Evolutionary conservation across 1,140 invertebrate genomes (phyloP), one percentile per base, ranked within the genome.

Genomic region (Polyergus mexicanus): DNA sequence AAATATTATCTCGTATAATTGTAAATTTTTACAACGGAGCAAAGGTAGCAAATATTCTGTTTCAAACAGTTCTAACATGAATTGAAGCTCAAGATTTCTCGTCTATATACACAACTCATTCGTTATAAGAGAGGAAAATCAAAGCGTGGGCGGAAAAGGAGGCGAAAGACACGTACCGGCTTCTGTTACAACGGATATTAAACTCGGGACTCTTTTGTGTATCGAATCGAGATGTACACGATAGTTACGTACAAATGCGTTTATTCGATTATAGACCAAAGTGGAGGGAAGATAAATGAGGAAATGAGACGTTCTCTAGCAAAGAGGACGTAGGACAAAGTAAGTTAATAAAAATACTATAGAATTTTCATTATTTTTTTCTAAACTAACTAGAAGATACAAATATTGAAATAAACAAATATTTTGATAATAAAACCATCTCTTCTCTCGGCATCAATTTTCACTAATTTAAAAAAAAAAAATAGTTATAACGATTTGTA

Each of bases 221-320:
- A 47, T 11, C 25, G 25, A n/a, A 65, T 51, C 58, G 58, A 44
- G 58, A 44, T 58, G 16, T 62, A 44, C 56, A 63, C 7, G 38
- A 19, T 25, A 10, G 6, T 7, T 32, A 44, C 54, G 58, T 65
- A 65, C 41, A 77, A 65, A 77, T 19, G 0, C 32, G 44, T 66
- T 78, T 66, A 66, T 66, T 78, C 75, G 28, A 77, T 75, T 75
- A 75, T 28, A 77, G 13, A n/a, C 16, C n/a, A 66, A 78, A 78
- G 38, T 35, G n/a, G 41, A 66, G 54, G 22, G 28, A 78, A 66
- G 60, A 77, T 65, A n/a, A 77, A 65, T 72, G 19, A 41, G 68
- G 19, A 60, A 69, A 60, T 19, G 41, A 56, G 32, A 19, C 4
- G 7, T 35, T n/a, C 13, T 38, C 22, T n/a, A 28, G 1, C 4